Conservation (phyloP, 1,140 invertebrate species). For the Microplitis demolitor region DNA sequence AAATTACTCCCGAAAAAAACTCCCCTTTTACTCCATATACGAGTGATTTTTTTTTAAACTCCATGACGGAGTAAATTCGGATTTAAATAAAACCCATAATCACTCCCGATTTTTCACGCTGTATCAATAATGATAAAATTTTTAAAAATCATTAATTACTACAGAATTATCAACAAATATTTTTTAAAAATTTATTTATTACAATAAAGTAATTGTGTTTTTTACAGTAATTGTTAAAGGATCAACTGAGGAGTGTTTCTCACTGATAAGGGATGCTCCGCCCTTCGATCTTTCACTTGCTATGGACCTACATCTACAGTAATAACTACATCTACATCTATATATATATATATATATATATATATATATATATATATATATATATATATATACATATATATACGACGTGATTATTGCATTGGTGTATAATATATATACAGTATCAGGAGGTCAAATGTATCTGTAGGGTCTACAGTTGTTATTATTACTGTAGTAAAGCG, state of each 20-base stretch:
- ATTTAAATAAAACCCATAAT: too few relatives aligned
- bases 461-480: slow-evolving; percentile 28
- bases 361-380: neutral
- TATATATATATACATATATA: neutral
- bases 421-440: too few relatives aligned
- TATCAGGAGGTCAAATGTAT: slow-evolving; percentile 12
- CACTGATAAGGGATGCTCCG: slow-evolving; percentile 48
- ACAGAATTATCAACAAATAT: neutral
- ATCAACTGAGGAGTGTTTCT: slow-evolving; percentile 43
- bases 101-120: too few relatives aligned
- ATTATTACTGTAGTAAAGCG: too few relatives aligned
- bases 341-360: neutral
- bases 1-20: too few relatives aligned
- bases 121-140: too few relatives aligned
- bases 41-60: too few relatives aligned
- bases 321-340: neutral
- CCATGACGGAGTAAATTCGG: too few relatives aligned
- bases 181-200: neutral
- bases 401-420: neutral
- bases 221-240: neutral
- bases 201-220: slow-evolving; percentile 16
- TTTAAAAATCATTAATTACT: too few relatives aligned
- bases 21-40: too few relatives aligned
- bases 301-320: neutral
- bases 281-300: slow-evolving; percentile 30